Conservation (phyloP, 2,888 invertebrate species). For the Epirrhoe tristata region DNA sequence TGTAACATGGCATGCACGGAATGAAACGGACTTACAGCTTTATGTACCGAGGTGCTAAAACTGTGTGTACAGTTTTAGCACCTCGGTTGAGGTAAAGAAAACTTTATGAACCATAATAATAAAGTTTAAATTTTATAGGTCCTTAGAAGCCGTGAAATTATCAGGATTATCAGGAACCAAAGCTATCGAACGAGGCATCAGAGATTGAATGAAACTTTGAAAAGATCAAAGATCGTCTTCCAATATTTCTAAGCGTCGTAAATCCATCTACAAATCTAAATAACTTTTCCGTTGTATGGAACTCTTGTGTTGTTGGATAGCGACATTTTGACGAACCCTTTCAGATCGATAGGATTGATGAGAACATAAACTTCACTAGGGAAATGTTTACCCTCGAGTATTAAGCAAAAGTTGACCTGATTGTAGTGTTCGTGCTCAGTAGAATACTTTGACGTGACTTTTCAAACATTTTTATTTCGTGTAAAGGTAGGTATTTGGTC, state of each 20-base stretch:
- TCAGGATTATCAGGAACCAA: constrained; percentile 25
- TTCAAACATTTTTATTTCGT: not conserved
- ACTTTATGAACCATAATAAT: constrained; percentile 21
- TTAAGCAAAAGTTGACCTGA: constrained; percentile 27
- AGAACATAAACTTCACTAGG: constrained; percentile 38
- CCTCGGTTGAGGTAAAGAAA: not conserved
- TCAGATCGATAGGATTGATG: constrained; percentile 41
- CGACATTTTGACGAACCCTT: constrained; percentile 40
- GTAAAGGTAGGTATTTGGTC: not conserved
- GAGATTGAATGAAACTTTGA: constrained; percentile 28
- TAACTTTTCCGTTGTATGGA: constrained; percentile 36
- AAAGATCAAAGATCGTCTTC: constrained; percentile 38
- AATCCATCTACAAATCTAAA: constrained; percentile 37
- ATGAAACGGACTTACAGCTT: no score
- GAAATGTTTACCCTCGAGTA: constrained; percentile 20
- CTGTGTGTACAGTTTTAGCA: no score
- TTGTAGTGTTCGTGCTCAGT: constrained; percentile 24
- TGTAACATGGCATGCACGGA: no score
- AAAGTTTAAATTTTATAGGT: constrained; percentile 24
- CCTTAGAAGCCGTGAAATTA: constrained; percentile 21
- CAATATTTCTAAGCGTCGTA: constrained; percentile 38
- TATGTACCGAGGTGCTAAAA: no score
- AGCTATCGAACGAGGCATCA: constrained; percentile 20
- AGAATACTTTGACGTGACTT: no score
- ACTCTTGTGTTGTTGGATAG: constrained; percentile 40